These are phyloP conservation scores for Epicauta chinensis DNA, from an alignment of 1,140 invertebrate species.

Conservation along the genomic window DNA sequence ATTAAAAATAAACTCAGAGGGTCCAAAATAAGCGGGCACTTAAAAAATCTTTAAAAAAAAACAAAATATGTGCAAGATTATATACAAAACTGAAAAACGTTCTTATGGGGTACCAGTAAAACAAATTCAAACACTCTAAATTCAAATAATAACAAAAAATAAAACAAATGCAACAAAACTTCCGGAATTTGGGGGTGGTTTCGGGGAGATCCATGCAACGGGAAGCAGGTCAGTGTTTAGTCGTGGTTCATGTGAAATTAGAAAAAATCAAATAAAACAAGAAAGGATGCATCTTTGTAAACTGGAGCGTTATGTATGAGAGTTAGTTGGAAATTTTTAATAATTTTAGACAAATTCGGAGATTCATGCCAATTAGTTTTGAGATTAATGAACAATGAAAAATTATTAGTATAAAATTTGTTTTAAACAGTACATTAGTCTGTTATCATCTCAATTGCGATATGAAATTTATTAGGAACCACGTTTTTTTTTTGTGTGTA, in stretches of 20 bases:
- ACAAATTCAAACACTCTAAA: slow-evolving; percentile 35
- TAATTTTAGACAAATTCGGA: too few relatives aligned
- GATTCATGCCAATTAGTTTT: too few relatives aligned
- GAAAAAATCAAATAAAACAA: too few relatives aligned
- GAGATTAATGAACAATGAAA: too few relatives aligned
- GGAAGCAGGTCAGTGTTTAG: too few relatives aligned
- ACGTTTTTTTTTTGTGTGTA: slow-evolving; percentile 20
- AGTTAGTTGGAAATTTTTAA: too few relatives aligned
- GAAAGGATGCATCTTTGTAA: too few relatives aligned
- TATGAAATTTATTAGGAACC: slow-evolving; percentile 41
- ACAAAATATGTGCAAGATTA: slow-evolving; percentile 20
- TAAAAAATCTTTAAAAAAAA: slow-evolving; percentile 1
- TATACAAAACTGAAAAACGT: slow-evolving; percentile 21
- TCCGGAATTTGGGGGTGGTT: too few relatives aligned
- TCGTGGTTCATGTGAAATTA: too few relatives aligned
- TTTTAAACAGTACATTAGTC: background rate
- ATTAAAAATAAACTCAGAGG: slow-evolving; percentile 15
- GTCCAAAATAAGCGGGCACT: slow-evolving; percentile 19
- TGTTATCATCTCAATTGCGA: slow-evolving; percentile 12
- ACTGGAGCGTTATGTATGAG: too few relatives aligned
- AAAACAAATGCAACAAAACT: background rate
- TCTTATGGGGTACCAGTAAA: slow-evolving; percentile 29
- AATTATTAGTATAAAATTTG: too few relatives aligned
- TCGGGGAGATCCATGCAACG: too few relatives aligned
- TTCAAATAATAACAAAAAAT: slow-evolving; percentile 2